Evolutionary conservation across 2,113 vertebrate species (phyloP), one percentile per base, ranked within the genome.

Genomic region (Menidia beryllina): DNA sequence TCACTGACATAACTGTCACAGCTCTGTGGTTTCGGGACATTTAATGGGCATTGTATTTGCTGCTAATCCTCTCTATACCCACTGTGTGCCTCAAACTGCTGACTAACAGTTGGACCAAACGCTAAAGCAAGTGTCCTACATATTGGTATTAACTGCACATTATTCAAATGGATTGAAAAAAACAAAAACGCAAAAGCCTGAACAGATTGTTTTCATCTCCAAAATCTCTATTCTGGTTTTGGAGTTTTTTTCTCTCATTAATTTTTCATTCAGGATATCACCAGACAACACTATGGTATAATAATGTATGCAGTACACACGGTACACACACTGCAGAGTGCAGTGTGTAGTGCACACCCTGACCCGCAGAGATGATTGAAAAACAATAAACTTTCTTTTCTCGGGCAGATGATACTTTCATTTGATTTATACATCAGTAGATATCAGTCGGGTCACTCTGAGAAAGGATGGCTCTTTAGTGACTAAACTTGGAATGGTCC

Each of bases 31-130:
- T 50, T 69, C 51, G 54, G 57, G 61, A 65, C 39, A 74, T 64
- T 72, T 66, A 60, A 74, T 26, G 51, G 55, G 57, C 66, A 77
- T 66, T 72, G 58, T 82, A 69, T 61, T 59, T 75, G 25, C 24
- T 68, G 50, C 38, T 80, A 67, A 73, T 81, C 76, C 73, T 50
- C 39, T 50, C 39, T 68, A 55, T 58, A 24, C 64, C 65, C 73
- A 84, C 71, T 60, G 39, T 64, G 19, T 47, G 13, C 26, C 11
- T 10, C 26, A 47, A 41, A 52, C 65, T 59, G 56, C 59, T 1
- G 63, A 58, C 36, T 41, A 57, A 60, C 23, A 67, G 75, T 51
- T 52, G 41, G 19, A 69, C 14, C n/a, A 26, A 47, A 30, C 43
- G 68, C 50, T 25, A 55, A 51, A 76, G 45, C 47, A 2, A 72